Evolutionary conservation across 2,797 vertebrate genomes (phyloP).

Genomic region (Falco cherrug): DNA sequence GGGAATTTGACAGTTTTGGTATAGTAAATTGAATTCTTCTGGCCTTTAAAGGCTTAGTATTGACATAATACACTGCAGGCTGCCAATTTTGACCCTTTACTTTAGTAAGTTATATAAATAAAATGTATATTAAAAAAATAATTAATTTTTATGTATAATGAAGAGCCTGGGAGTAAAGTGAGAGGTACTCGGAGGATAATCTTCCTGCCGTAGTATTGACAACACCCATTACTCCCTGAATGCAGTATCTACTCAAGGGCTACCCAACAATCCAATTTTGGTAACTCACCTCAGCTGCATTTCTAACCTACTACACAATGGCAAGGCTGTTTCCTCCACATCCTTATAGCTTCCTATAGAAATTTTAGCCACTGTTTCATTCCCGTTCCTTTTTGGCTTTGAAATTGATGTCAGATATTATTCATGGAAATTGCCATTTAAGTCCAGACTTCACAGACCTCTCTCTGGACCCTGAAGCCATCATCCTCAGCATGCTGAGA

Average conservation of each 20-base stretch:
- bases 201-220: not conserved
- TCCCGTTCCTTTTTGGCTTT: not conserved
- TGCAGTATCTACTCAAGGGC: not conserved
- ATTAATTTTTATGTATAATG: not conserved
- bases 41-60: not conserved
- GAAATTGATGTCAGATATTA: not conserved
- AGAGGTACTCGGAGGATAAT: not conserved
- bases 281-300: not conserved
- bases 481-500: not conserved
- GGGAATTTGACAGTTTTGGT: not conserved
- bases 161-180: not conserved
- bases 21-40: not conserved
- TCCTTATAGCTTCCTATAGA: not conserved
- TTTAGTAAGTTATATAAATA: not conserved
- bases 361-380: not conserved
- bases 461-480: not conserved
- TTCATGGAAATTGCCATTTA: not conserved
- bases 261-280: not conserved
- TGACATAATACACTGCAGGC: not conserved
- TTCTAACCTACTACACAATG: not conserved
- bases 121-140: not conserved
- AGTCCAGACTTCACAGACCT: not conserved
- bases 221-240: not conserved
- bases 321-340: not conserved
- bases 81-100: not conserved